Conservation (phyloP, 2,797 vertebrate genomes). For the Perdix hodgsoniae region DNA sequence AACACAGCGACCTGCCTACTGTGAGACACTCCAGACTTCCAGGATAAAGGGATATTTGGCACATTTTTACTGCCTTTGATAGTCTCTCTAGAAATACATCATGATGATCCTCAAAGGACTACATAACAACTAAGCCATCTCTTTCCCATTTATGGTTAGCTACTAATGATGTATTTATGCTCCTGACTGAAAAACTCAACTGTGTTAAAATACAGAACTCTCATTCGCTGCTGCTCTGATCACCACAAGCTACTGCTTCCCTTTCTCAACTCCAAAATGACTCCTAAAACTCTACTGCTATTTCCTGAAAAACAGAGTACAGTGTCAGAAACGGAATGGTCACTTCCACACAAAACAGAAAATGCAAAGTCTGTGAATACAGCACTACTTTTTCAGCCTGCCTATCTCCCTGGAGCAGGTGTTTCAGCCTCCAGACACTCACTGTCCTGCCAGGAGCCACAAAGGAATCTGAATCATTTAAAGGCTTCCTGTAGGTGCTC, state of each 20-base stretch:
- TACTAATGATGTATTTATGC: not conserved
- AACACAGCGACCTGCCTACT: not conserved
- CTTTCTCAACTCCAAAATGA: not conserved
- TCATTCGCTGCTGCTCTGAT: rapidly evolving
- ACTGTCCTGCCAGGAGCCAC: not conserved
- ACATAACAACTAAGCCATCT: not conserved
- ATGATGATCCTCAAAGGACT: not conserved
- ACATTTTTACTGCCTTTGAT: not conserved
- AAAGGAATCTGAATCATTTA: not conserved
- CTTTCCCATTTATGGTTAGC: not conserved
- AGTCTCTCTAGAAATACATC: not conserved
- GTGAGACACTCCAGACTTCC: not conserved
- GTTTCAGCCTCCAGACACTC: not conserved
- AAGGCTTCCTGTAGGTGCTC: slow-evolving; percentile 24
- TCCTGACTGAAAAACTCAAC: not conserved
- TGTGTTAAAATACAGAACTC: not conserved
- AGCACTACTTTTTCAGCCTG: not conserved
- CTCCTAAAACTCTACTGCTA: not conserved
- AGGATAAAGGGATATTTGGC: not conserved
- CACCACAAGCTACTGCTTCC: not conserved
- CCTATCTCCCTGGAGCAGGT: not conserved
- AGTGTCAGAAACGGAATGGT: not conserved
- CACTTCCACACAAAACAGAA: not conserved
- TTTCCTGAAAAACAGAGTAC: not conserved
- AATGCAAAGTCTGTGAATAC: not conserved